Evolutionary conservation across 2,113 vertebrate genomes (phyloP).

Genomic region (Pterocles orientalis): DNA sequence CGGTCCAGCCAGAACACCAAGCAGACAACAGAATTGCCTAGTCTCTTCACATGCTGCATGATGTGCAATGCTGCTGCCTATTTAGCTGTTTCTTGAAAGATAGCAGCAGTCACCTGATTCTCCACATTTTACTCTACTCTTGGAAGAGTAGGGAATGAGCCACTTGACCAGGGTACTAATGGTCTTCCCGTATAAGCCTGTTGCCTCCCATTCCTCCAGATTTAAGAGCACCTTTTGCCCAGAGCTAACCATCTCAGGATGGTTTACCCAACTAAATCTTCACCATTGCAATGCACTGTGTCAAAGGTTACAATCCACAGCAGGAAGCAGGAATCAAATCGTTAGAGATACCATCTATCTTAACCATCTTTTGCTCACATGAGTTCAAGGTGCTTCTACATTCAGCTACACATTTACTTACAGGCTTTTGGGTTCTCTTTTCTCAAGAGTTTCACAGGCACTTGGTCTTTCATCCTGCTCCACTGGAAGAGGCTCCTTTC

Average conservation of each 20-base stretch:
- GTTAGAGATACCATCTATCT: not conserved
- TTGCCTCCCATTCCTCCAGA: not conserved
- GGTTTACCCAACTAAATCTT: not conserved
- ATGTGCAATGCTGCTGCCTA: not conserved
- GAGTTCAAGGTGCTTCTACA: not conserved
- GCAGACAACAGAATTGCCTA: not conserved
- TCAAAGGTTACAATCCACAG: not conserved
- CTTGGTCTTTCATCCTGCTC: not conserved
- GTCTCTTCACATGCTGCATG: not conserved
- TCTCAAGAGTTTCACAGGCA: not conserved
- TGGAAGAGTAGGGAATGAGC: not conserved
- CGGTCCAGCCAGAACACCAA: not conserved
- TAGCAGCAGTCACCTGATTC: not conserved
- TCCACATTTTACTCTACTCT: not conserved
- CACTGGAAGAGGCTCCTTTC: not conserved
- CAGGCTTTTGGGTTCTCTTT: not conserved
- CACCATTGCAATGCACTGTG: not conserved
- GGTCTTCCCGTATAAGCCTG: not conserved
- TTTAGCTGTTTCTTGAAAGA: not conserved
- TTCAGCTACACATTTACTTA: conserved; percentile 29
- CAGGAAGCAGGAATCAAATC: not conserved
- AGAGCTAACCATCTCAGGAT: not conserved
- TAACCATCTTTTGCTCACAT: not conserved
- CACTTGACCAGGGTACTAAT: not conserved
- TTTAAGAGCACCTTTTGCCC: not conserved